Evolutionary conservation across 2,797 vertebrate genomes (phyloP).

Genomic region (Molossus alvarezi): DNA sequence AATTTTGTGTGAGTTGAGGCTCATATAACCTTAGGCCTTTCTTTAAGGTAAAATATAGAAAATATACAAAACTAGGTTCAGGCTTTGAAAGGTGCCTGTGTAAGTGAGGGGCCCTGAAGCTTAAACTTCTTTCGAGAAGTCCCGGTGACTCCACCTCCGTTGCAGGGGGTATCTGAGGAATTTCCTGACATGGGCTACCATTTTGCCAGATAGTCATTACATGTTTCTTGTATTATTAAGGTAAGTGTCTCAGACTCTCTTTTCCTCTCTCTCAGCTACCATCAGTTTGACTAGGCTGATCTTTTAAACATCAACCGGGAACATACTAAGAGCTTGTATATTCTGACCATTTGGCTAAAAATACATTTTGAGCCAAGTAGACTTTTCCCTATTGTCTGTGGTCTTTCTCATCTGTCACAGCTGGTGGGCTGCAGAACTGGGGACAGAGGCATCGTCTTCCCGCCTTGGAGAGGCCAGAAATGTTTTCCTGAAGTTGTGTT

Average conservation of each 20-base stretch:
- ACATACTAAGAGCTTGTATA: slow-evolving; percentile 6
- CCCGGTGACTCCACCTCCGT: background rate
- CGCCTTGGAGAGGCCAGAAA: background rate
- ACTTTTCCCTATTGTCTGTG: background rate
- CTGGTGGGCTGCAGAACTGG: background rate
- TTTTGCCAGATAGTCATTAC: background rate
- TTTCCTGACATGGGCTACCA: background rate
- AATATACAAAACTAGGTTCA: background rate
- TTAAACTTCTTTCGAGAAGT: background rate
- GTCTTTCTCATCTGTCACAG: background rate
- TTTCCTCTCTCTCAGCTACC: background rate
- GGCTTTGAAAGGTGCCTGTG: background rate
- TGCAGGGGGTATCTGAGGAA: slow-evolving; percentile 13
- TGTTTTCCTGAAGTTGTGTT: background rate
- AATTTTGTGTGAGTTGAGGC: background rate
- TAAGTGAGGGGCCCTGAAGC: background rate
- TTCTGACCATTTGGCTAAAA: slow-evolving; percentile 32
- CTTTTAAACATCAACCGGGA: slow-evolving; percentile 18
- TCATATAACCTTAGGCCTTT: background rate
- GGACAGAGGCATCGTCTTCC: background rate
- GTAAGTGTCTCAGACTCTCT: background rate
- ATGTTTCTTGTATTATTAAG: background rate
- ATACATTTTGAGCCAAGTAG: background rate
- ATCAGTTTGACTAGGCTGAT: background rate
- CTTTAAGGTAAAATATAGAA: slow-evolving; percentile 19